Conservation (phyloP, 2,797 vertebrate species). For the Cyprinodon diabolis region DNA sequence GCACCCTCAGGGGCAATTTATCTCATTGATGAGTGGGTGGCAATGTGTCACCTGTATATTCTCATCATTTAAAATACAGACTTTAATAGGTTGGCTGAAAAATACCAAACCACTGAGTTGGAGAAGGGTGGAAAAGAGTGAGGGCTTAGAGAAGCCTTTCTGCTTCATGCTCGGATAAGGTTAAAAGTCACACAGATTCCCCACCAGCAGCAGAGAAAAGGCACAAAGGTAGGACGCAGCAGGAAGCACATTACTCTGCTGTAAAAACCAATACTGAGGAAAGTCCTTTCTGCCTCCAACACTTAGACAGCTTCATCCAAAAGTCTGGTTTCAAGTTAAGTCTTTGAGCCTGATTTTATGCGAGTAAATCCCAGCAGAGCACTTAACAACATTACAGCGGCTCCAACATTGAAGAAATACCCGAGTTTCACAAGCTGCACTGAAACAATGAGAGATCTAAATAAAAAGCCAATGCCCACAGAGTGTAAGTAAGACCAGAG, state of each 20-base stretch:
- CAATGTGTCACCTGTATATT: conserved; percentile 28
- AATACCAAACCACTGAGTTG: conserved; percentile 45
- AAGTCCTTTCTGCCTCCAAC: conserved; percentile 30
- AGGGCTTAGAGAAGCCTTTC: conserved; percentile 29
- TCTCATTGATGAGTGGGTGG: conserved; percentile 33
- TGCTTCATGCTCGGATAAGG: conserved; percentile 58
- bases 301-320: conserved; percentile 43
- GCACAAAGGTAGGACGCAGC: conserved; percentile 75
- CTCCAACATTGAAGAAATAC: conserved; percentile 44
- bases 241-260: conserved; percentile 56
- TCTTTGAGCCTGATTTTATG: conserved; percentile 46
- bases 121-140: conserved; percentile 24
- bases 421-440: conserved; percentile 43
- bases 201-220: conserved; percentile 69
- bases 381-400: conserved; percentile 45
- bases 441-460: conserved; percentile 29
- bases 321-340: conserved; percentile 26
- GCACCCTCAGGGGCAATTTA: conserved; percentile 35
- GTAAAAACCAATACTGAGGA: conserved; percentile 43
- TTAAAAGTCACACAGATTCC: conserved; percentile 81
- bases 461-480: conserved; percentile 21
- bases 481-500: conserved; percentile 36
- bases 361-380: conserved; percentile 51
- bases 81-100: conserved; percentile 45
- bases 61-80: conserved; percentile 50